Base-by-base conservation (phyloP, 1,140 invertebrate genomes). In the Drosophila azteca region DNA sequence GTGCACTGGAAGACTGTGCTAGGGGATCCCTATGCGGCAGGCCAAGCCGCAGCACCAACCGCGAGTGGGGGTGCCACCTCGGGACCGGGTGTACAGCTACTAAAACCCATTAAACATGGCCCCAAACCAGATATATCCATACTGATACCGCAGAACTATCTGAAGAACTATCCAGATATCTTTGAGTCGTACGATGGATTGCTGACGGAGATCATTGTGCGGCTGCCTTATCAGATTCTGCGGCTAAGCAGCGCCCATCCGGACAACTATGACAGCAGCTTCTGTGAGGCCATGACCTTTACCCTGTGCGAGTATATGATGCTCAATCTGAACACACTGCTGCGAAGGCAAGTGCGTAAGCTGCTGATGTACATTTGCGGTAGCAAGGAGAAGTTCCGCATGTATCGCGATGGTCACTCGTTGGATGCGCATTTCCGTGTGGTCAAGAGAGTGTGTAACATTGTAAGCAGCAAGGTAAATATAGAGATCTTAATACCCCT, bases 291-390 rank as follows among this genome's bases (percentile, higher is more conserved):
- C 88, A 96, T 99, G 96, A 98, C 93, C 85, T 79, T 92, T 84
- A 55, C 90, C 2, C 91, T 99, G 1, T 99, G 98, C 91, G 98
- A 99, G 90, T 99, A 99, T 88, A 98, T 99, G 96, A 98, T 99
- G 96, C 96, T 96, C 11, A 94, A 96, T 88, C 94, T 97, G 92
- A 96, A 96, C 71, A 94, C 96, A 6, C 94, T 96, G 48, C 94
- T 96, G 1, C 92, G 95, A 55, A 92, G 96, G 60, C 96, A 97
- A 94, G 96, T 97, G 0, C 94, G 97, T 7, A 98, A 99, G 93
- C 93, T 99, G 3, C 91, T 99, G 1, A 93, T 99, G 53, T 97
- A 97, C 76, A 96, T 99, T 62, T 99, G 98, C 92, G 98, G 97
- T 17, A 98, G 96, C 41, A 98, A 99, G 88, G 98, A 99, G 73